A percentile compares a stretch with the other conserved stretches of the same genome.
Evolutionary conservation across 2,797 vertebrate species (phyloP).

Genomic region (Mormyrus proboscirostris): DNA sequence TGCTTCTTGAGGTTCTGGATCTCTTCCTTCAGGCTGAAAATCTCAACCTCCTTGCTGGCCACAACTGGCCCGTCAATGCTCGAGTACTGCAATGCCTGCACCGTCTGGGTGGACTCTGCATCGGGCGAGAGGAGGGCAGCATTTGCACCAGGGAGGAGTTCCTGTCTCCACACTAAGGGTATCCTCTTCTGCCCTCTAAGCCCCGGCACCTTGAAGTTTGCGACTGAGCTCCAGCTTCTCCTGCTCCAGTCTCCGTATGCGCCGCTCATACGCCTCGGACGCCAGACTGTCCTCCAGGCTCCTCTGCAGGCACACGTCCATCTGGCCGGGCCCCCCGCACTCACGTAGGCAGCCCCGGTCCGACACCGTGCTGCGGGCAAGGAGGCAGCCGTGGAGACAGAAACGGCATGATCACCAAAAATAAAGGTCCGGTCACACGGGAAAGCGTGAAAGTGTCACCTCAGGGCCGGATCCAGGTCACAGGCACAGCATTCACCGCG

Average conservation of each 20-base stretch:
- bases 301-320: conserved; percentile 78
- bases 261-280: conserved; percentile 91
- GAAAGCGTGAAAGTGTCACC: background rate
- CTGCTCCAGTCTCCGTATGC: conserved; percentile 90
- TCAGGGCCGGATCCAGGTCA: background rate
- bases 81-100: conserved; percentile 85
- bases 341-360: conserved; percentile 79
- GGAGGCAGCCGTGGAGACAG: background rate
- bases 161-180: background rate
- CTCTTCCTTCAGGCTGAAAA: conserved; percentile 87
- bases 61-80: conserved; percentile 69
- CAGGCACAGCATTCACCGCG: background rate
- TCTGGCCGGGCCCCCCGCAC: conserved; percentile 59
- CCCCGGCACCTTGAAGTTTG: conserved; percentile 82
- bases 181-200: background rate
- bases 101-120: conserved; percentile 87
- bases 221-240: conserved; percentile 91
- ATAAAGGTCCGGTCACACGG: background rate
- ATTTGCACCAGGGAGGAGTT: background rate
- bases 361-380: conserved; percentile 71
- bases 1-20: conserved; percentile 90
- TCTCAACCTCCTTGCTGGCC: conserved; percentile 87
- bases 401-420: background rate
- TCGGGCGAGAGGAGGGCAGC: background rate
- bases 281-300: conserved; percentile 89